These are phyloP conservation scores for Nyctibius grandis DNA, from an alignment of 2,797 vertebrate genomes.

Conservation along the genomic window DNA sequence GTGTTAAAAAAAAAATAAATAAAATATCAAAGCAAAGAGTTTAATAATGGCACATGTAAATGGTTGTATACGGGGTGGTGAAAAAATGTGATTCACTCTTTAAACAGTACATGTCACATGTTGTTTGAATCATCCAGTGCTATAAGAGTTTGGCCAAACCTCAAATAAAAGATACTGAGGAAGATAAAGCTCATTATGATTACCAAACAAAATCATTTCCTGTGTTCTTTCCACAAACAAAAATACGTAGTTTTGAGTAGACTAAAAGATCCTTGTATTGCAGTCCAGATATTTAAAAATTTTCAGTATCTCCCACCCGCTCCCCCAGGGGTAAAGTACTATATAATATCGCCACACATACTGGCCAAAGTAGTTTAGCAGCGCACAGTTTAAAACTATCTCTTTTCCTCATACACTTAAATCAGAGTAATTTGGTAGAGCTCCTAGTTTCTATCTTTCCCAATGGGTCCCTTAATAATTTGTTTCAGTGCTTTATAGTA, in stretches of 20 bases:
- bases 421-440: not conserved
- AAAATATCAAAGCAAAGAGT: not conserved
- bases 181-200: conserved; percentile 61
- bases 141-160: not conserved
- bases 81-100: conserved; percentile 5
- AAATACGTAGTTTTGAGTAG: not conserved
- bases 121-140: conserved; percentile 40
- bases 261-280: not conserved
- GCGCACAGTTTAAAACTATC: not conserved
- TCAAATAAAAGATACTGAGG: conserved; percentile 30
- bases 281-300: not conserved
- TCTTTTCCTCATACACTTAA: not conserved
- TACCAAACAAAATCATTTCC: conserved; percentile 21
- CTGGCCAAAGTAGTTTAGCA: not conserved
- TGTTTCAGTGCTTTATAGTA: not conserved
- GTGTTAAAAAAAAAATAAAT: not conserved
- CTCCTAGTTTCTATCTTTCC: conserved; percentile 3
- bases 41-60: conserved; percentile 37
- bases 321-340: not conserved
- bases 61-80: not conserved
- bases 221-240: not conserved
- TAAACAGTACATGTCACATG: not conserved
- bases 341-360: not conserved
- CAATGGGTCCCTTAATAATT: not conserved
- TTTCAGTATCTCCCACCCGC: not conserved